These are phyloP conservation scores for Tetragonula clypearis DNA, from an alignment of 1,140 invertebrate species.

Conservation along the genomic window DNA sequence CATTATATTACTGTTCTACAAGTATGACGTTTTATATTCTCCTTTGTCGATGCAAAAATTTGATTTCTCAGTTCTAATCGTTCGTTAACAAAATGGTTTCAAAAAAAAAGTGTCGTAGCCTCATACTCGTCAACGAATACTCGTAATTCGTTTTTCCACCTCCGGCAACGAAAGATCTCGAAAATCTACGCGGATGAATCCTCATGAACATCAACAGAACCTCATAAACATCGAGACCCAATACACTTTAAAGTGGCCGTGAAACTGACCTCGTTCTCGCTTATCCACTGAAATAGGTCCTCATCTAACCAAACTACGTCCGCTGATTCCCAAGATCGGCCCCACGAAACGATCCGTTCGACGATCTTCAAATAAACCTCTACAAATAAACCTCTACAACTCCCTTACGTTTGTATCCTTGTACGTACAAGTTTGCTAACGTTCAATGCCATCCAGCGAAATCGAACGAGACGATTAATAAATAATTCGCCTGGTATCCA, in stretches of 20 bases:
- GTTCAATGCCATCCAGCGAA: neutral
- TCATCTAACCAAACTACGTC: neutral
- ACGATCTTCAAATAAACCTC: neutral
- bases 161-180: no score
- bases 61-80: no score
- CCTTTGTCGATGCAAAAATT: no score
- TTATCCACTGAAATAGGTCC: neutral
- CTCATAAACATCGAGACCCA: neutral
- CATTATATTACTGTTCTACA: no score
- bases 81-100: no score
- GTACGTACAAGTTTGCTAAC: neutral
- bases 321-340: neutral
- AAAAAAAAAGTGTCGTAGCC: no score
- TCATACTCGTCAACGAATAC: neutral
- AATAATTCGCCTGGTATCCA: neutral
- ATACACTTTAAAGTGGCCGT: neutral
- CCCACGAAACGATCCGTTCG: neutral
- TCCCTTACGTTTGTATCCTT: neutral
- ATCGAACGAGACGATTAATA: neutral
- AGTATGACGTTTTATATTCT: no score
- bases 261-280: slow-evolving; percentile 6
- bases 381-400: neutral
- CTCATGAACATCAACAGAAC: neutral
- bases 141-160: neutral
- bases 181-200: no score